phyloP scores from a whole-genome alignment of 2,113 vertebrate species.

The Gambusia holbrooki region DNA sequence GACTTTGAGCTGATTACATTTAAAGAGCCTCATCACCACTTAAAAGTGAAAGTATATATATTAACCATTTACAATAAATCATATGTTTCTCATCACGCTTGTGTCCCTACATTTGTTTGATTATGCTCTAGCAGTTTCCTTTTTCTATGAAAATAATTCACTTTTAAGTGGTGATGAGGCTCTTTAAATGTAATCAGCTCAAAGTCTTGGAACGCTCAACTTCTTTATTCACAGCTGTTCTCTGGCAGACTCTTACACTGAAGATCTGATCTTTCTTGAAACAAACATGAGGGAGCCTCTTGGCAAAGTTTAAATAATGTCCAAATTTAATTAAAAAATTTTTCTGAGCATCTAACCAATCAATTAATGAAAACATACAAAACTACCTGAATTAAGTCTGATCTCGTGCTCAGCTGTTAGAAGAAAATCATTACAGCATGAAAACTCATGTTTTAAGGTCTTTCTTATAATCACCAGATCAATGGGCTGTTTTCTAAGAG shows the following conservation, averaged over 20 bases:
- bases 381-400: slow-evolving; percentile 12
- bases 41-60: not conserved
- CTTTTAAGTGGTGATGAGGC: slow-evolving; percentile 7
- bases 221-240: not conserved
- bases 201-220: slow-evolving; percentile 12
- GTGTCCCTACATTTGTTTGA: slow-evolving; percentile 3
- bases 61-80: not conserved
- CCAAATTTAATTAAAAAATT: not conserved
- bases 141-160: not conserved
- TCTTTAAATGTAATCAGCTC: slow-evolving; percentile 9
- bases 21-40: slow-evolving; percentile 10
- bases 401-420: slow-evolving; percentile 25
- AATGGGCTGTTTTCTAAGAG: slow-evolving; percentile 13
- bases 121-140: not conserved
- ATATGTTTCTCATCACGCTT: not conserved
- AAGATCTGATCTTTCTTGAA: slow-evolving; percentile 21
- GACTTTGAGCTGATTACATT: slow-evolving; percentile 9
- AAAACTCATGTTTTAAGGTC: slow-evolving; percentile 15
- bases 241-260: not conserved
- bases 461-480: slow-evolving; percentile 25
- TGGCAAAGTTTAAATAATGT: not conserved
- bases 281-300: not conserved
- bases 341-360: not conserved
- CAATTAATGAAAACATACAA: slow-evolving; percentile 1
- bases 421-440: slow-evolving; percentile 22